Evolutionary conservation across 2,888 invertebrate genomes (phyloP), one percentile per base, ranked within the genome.

Genomic region (Ormyrus pomaceus): DNA sequence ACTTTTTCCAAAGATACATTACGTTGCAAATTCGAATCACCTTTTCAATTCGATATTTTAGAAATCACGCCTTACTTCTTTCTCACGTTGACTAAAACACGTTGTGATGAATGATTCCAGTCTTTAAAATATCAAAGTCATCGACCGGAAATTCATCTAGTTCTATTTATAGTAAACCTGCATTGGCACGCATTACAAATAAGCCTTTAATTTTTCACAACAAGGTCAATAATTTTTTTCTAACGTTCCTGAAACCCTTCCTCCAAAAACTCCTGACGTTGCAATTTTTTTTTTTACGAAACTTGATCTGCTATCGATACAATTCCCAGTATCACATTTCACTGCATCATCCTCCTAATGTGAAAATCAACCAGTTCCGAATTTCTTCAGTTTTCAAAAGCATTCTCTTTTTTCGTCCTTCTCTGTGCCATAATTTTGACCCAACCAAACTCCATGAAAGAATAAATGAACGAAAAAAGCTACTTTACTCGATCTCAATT

Each of bases 61-160:
- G 56, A 64, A 70, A 81, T 81, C 77, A 65, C 80, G 80, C 80
- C 80, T 74, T 5, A 34, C 55, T 51, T 69, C 55, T 80, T 76
- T 80, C 80, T 76, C 80, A 76, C 80, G 71, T 71, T 55, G 8
- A 19, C 10, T 13, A 55, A 34, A 45, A 34, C 34, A 6, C 7
- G 9, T 48, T 55, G 6, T 8, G 56, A 46, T 68, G 55, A 79
- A 64, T 64, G 72, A 80, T 77, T 69, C 61, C 46, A 77, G 73
- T 70, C 73, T 66, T 55, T 10, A 6, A 72, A 80, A 77, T 48
- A 13, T 70, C 64, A 69, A 56, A 80, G 77, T 81, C 81, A 81
- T 74, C 65, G 13, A n/a, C 59, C 73, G 74, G 61, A 70, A 81
- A 74, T 65, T 68, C 55, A 76, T 46, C 50, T 51, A 50, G 68